Evolutionary conservation across 2,113 vertebrate species (phyloP).

Genomic region (Panthera tigris): DNA sequence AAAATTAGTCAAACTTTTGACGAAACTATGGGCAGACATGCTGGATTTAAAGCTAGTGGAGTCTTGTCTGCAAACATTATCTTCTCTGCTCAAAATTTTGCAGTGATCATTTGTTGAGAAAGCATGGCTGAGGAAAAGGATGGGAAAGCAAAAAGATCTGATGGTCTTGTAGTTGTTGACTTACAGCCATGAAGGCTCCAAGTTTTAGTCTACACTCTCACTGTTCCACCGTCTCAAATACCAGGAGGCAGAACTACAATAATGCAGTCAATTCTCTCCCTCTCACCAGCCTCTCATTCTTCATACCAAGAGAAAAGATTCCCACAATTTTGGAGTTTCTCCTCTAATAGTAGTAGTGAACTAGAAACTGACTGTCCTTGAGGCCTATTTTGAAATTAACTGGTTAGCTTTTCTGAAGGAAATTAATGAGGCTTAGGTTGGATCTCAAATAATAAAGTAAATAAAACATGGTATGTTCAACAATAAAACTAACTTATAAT

Average conservation of each 20-base stretch:
- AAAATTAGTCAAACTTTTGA: neutral
- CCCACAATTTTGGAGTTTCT: neutral
- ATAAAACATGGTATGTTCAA: neutral
- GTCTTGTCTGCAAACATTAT: neutral
- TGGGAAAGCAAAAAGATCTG: neutral
- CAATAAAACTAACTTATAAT: neutral
- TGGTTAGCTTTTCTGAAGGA: neutral
- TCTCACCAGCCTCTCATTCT: neutral
- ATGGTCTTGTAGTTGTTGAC: neutral
- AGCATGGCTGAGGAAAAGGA: neutral
- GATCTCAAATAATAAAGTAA: constrained; percentile 39
- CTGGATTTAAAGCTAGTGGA: neutral
- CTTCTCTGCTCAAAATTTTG: neutral
- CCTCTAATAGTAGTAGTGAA: neutral
- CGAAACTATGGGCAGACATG: neutral
- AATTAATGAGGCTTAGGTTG: neutral
- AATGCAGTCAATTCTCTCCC: neutral
- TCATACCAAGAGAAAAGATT: neutral
- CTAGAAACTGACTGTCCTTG: neutral
- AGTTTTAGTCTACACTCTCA: neutral
- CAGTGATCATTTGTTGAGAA: neutral
- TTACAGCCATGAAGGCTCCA: neutral
- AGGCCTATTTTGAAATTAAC: neutral
- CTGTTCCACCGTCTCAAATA: neutral
- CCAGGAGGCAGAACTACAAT: neutral